phyloP scores from a whole-genome alignment of 2,888 invertebrate species.

The Cephus nigrinus region DNA sequence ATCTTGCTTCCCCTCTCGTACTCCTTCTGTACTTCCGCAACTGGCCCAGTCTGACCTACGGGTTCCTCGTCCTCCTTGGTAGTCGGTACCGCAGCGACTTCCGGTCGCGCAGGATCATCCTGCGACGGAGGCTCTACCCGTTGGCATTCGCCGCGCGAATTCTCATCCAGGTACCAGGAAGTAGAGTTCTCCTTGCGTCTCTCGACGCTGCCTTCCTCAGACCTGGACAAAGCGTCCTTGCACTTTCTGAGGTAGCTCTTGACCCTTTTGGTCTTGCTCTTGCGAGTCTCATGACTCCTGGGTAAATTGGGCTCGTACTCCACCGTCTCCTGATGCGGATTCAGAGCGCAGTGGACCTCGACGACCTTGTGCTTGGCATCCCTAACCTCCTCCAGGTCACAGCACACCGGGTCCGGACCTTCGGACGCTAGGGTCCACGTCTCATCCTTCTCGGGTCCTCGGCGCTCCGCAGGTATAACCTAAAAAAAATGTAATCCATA shows the following conservation, averaged over 20 bases:
- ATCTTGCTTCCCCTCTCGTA: slow-evolving; percentile 32
- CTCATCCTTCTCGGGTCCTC: slow-evolving; percentile 56
- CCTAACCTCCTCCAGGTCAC: slow-evolving; percentile 23
- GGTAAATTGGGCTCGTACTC: slow-evolving; percentile 45
- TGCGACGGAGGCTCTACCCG: slow-evolving; percentile 4
- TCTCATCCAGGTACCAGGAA: slow-evolving; percentile 53
- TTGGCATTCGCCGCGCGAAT: slow-evolving; percentile 14
- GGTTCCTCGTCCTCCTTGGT: slow-evolving; percentile 9
- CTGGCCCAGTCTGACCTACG: background rate
- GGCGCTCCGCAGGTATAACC: slow-evolving; percentile 62
- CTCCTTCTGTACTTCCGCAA: background rate
- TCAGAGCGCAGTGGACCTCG: slow-evolving; percentile 2
- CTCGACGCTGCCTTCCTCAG: slow-evolving; percentile 49
- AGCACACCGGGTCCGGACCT: slow-evolving; percentile 32
- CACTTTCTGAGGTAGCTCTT: slow-evolving; percentile 70
- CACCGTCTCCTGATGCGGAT: slow-evolving; percentile 7
- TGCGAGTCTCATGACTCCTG: slow-evolving; percentile 65
- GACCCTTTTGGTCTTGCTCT: slow-evolving; percentile 69
- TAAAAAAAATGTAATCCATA: slow-evolving; percentile 31
- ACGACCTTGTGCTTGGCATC: slow-evolving; percentile 33
- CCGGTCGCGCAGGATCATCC: slow-evolving; percentile 15
- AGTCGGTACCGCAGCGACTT: slow-evolving; percentile 14
- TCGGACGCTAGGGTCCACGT: slow-evolving; percentile 57
- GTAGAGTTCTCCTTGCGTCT: slow-evolving; percentile 48
- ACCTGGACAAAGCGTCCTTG: slow-evolving; percentile 66